Percentiles rank a stretch among this genome's conserved stretches.
phyloP scores from a whole-genome alignment of 2,888 invertebrate species.

The Crioceris asparagi region DNA sequence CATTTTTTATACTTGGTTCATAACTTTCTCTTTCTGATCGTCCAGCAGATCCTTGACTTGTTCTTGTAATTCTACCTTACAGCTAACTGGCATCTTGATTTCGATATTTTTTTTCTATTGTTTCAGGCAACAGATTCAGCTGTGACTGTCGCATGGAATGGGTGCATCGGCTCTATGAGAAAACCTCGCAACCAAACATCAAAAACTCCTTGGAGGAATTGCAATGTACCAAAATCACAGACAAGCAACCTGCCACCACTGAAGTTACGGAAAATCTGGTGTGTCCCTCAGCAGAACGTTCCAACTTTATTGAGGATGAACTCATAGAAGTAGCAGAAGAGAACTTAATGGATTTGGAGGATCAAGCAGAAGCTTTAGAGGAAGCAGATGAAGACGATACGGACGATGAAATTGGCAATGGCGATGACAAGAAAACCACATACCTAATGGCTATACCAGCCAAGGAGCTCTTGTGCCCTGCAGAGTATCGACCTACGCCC shows the following conservation, averaged over 20 bases:
- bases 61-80: no score
- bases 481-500: constrained; percentile 31
- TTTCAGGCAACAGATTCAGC: constrained; percentile 70
- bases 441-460: constrained; percentile 21
- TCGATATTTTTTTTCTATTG: no score
- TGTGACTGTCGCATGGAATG: constrained; percentile 77
- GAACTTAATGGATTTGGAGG: no score
- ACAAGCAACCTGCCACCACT: constrained; percentile 11
- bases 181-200: constrained; percentile 61
- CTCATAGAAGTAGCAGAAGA: neutral
- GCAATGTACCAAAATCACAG: constrained; percentile 53
- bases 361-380: no score
- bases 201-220: constrained; percentile 58
- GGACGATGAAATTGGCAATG: constrained; percentile 22
- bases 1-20: no score
- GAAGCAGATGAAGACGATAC: constrained; percentile 18
- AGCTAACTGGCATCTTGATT: no score
- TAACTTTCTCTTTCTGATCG: no score
- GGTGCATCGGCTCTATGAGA: constrained; percentile 64
- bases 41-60: no score
- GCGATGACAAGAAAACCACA: constrained; percentile 11
- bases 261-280: constrained; percentile 11
- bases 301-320: no score
- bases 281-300: constrained; percentile 10
- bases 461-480: constrained; percentile 35